Percentiles rank a stretch among this genome's conserved stretches.
These are phyloP conservation scores for Rhingia campestris DNA, from an alignment of 2,888 invertebrate genomes.

Conservation along the genomic window DNA sequence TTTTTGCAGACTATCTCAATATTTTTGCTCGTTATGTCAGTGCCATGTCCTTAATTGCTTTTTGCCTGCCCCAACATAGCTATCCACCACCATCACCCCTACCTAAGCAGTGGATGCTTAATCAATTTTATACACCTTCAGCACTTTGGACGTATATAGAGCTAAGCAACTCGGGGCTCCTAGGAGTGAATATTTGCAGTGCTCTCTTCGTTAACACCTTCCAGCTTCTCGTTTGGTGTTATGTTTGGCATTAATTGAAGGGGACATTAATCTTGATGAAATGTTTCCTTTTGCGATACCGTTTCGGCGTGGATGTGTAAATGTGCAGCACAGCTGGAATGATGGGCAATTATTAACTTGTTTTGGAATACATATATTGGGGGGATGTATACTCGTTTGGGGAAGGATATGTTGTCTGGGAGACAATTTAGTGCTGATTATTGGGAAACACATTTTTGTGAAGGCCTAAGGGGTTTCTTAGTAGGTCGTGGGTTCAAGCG, in stretches of 20 bases:
- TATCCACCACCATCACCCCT: neutral
- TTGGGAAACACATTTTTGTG: neutral
- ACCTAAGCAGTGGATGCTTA: conserved; percentile 49
- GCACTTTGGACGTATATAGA: conserved; percentile 40
- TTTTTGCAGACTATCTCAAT: conserved; percentile 70
- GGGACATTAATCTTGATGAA: conserved; percentile 70
- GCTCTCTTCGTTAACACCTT: conserved; percentile 71
- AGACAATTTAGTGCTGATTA: conserved; percentile 33
- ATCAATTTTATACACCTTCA: conserved; percentile 74
- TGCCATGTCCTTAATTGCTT: conserved; percentile 74
- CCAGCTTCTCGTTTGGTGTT: conserved; percentile 53
- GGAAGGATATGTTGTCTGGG: neutral
- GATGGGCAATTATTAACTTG: conserved; percentile 53
- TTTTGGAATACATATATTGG: conserved; percentile 16
- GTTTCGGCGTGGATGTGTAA: conserved; percentile 19
- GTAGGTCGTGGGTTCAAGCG: no score
- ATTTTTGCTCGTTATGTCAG: conserved; percentile 74
- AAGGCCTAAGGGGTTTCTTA: no score
- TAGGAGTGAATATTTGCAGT: conserved; percentile 52
- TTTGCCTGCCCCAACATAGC: conserved; percentile 47
- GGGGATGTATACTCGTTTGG: neutral
- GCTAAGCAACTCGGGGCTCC: neutral
- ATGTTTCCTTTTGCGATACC: conserved; percentile 36
- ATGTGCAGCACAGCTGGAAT: conserved; percentile 10
- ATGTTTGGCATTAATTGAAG: conserved; percentile 72